Base-by-base conservation (phyloP, 92 coral and sea anemone species). In the Siderastrea siderea region DNA sequence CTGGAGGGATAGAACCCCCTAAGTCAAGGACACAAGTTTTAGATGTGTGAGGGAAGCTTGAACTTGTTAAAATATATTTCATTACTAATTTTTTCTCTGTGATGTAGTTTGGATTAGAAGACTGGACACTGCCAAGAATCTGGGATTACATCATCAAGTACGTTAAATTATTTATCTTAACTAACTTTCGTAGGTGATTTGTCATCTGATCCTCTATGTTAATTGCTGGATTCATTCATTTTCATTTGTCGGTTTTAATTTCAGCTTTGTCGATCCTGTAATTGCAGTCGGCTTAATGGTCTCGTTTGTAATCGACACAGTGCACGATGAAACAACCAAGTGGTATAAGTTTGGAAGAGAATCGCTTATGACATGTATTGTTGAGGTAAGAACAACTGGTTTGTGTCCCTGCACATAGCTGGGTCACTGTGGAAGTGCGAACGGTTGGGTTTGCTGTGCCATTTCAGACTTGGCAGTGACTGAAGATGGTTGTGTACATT, bases 61-160 rank as follows among this genome's bases (percentile, higher is more conserved):
- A 7, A 2, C 3, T 11, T 51, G 53, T 76, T 51, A 58, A 46
- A 6, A 0, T 46, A 16, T 7, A 3, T 38, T 38, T 48, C 3
- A 6, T 38, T 10, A 14, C 7, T 7, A 63, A n/a, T 13, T 2
- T 48, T 55, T 73, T 47, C 47, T 66, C 50, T 85, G 11, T 53
- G n/a, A 62, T 80, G 6, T 63, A 95, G 98, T 95, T 95, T 86
- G 95, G 98, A 65, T 50, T 90, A 7, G 96, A 95, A 15, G 98
- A 95, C 84, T 95, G 98, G 98, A 93, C 48, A 43, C 93, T 95
- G 15, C 96, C 98, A 14, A 81, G 65, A 51, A 61, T 95, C 14
- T 95, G 98, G 98, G 96, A 86, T 81, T 88, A 77, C 60, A 75
- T 95, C 71, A 68, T 95, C 9, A 91, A 95, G 98, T 95, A 91